Percentiles rank a stretch among this genome's conserved stretches.
Evolutionary conservation across 2,888 invertebrate genomes (phyloP).

Genomic region (Rotaria magnacalcarata): DNA sequence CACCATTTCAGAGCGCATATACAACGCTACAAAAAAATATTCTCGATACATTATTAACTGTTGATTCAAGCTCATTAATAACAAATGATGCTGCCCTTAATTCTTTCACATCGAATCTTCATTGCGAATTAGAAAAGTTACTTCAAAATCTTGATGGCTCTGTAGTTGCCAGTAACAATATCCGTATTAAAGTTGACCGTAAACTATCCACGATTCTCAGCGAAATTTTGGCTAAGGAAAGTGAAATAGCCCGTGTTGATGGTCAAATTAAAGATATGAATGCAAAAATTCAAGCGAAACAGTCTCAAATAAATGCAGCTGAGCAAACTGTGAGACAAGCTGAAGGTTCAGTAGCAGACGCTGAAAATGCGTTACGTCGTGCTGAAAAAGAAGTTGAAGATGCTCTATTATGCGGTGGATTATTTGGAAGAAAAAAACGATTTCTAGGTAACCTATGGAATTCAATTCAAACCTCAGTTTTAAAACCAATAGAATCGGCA

Average conservation of each 20-base stretch:
- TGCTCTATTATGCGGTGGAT: neutral
- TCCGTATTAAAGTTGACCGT: neutral
- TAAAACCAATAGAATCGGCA: conserved; percentile 10
- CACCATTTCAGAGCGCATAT: conserved; percentile 19
- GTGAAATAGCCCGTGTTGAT: neutral
- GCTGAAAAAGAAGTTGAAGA: conserved; percentile 30
- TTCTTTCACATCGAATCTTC: neutral
- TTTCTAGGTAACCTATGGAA: conserved; percentile 24
- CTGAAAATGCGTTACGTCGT: neutral
- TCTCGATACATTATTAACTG: neutral
- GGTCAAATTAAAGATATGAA: conserved; percentile 10
- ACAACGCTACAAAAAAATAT: neutral
- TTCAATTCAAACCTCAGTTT: conserved; percentile 10
- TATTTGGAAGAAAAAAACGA: conserved; percentile 28
- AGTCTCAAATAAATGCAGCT: neutral
- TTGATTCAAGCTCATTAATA: neutral
- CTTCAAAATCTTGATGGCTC: neutral
- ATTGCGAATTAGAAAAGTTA: neutral
- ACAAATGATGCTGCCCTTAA: neutral
- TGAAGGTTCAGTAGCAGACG: neutral
- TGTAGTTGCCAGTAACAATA: neutral
- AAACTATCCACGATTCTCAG: neutral
- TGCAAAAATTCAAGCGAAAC: conserved; percentile 26
- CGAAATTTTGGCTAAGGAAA: neutral
- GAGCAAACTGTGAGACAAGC: conserved; percentile 4